phyloP scores from a whole-genome alignment of 1,140 invertebrate genomes.

The Drosophila sulfurigaster region DNA sequence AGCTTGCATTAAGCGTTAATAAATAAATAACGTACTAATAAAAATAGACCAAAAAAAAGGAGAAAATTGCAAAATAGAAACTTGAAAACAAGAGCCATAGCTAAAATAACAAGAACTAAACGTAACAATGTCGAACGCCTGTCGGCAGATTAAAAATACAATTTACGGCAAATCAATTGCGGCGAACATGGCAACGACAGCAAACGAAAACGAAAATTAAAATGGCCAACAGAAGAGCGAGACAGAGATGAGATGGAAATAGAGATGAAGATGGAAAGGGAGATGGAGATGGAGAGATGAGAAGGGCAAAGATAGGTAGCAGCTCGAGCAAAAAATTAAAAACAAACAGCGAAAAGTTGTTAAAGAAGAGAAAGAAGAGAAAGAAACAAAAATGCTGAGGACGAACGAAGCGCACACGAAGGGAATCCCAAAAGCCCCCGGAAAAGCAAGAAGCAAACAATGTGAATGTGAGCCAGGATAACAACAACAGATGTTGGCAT shows the following conservation, averaged over 20 bases:
- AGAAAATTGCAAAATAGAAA: constrained; percentile 5
- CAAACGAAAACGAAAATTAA: constrained; percentile 71
- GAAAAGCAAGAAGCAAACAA: constrained; percentile 32
- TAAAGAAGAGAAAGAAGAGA: constrained; percentile 24
- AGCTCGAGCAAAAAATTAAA: constrained; percentile 76
- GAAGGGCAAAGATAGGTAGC: constrained; percentile 9
- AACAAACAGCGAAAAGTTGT: constrained; percentile 57
- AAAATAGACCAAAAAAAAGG: constrained; percentile 25
- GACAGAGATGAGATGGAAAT: not conserved
- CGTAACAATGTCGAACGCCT: constrained; percentile 48
- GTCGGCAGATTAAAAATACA: constrained; percentile 80
- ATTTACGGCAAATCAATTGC: constrained; percentile 79
- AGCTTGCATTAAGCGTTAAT: constrained; percentile 25
- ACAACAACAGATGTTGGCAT: constrained; percentile 73
- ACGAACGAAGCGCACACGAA: constrained; percentile 10
- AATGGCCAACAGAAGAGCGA: constrained; percentile 48
- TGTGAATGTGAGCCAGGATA: constrained; percentile 42
- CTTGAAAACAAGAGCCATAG: not conserved
- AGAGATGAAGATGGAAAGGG: not conserved
- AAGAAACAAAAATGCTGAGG: constrained; percentile 31
- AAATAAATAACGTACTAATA: constrained; percentile 70
- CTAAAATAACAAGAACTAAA: constrained; percentile 22
- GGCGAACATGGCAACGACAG: constrained; percentile 71
- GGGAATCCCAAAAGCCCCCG: not conserved
- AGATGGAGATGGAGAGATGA: not conserved